These are phyloP conservation scores for Okapia johnstoni DNA, from an alignment of 2,113 vertebrate genomes.

Conservation along the genomic window DNA sequence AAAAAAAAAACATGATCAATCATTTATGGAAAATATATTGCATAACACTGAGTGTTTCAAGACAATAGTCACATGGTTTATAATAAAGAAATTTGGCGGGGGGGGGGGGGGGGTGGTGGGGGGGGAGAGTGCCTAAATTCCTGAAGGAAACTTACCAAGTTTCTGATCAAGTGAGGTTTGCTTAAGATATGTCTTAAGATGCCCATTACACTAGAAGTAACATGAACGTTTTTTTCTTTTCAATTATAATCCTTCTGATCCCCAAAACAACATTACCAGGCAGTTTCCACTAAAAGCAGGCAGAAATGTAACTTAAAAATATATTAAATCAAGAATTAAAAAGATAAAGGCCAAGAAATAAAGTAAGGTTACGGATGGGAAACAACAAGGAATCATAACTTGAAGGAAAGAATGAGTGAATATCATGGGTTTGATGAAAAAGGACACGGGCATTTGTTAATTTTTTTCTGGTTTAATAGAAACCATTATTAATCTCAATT, in stretches of 20 bases:
- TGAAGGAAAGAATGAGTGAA: neutral
- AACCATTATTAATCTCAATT: neutral
- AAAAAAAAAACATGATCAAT: neutral
- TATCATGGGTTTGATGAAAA: neutral
- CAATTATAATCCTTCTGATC: neutral
- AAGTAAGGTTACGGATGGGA: neutral
- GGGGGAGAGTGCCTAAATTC: neutral
- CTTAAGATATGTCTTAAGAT: neutral
- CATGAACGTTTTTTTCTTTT: neutral
- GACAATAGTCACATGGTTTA: neutral
- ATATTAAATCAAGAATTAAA: neutral
- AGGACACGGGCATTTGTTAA: neutral
- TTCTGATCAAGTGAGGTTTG: neutral
- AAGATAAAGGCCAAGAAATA: neutral
- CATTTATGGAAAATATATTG: neutral
- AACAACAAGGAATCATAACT: neutral
- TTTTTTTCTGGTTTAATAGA: neutral
- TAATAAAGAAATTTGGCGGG: neutral
- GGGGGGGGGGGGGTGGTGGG: too few species aligned
- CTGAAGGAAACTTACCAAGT: neutral
- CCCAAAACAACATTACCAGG: neutral
- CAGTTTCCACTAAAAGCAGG: neutral
- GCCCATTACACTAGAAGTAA: neutral
- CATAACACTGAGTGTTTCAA: neutral
- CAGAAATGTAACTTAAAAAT: neutral